Evolutionary conservation across 2,888 invertebrate genomes (phyloP).

Genomic region (Blastobasis adustella): DNA sequence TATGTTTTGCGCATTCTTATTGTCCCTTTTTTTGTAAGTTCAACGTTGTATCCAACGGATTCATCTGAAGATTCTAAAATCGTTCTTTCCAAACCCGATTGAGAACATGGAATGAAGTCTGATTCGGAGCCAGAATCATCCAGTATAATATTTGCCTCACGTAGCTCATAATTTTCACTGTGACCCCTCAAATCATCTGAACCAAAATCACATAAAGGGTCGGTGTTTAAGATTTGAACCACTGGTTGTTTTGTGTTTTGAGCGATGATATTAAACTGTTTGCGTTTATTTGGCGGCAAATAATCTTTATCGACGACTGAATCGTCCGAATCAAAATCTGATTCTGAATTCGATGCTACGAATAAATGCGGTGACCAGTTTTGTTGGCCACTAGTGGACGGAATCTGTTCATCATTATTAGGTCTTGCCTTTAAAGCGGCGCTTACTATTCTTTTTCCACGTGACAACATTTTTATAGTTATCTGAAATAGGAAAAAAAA

Average conservation of each 20-base stretch:
- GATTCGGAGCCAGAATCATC: constrained; percentile 4
- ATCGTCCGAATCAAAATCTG: not conserved
- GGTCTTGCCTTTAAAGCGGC: not conserved
- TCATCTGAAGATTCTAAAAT: constrained; percentile 7
- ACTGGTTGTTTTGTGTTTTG: not conserved
- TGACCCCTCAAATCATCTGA: not conserved
- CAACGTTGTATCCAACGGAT: constrained; percentile 5
- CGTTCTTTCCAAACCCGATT: constrained; percentile 2
- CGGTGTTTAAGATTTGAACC: not conserved
- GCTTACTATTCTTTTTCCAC: not conserved
- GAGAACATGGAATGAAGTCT: constrained; percentile 8
- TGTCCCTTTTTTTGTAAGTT: constrained; percentile 10
- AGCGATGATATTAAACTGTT: not conserved
- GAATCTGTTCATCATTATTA: not conserved
- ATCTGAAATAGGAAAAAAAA: not conserved
- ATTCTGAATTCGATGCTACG: not conserved
- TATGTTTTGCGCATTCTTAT: constrained; percentile 9
- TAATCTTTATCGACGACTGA: not conserved
- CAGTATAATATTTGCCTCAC: not conserved
- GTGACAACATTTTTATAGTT: not conserved
- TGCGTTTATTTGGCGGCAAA: not conserved
- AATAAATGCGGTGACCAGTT: not conserved
- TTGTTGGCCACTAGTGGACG: not conserved
- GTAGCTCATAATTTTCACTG: not conserved
- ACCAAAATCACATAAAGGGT: not conserved